A percentile compares a stretch with the other conserved stretches of the same genome.
phyloP scores from a whole-genome alignment of 1,140 invertebrate genomes.

The Drosophila repleta region DNA sequence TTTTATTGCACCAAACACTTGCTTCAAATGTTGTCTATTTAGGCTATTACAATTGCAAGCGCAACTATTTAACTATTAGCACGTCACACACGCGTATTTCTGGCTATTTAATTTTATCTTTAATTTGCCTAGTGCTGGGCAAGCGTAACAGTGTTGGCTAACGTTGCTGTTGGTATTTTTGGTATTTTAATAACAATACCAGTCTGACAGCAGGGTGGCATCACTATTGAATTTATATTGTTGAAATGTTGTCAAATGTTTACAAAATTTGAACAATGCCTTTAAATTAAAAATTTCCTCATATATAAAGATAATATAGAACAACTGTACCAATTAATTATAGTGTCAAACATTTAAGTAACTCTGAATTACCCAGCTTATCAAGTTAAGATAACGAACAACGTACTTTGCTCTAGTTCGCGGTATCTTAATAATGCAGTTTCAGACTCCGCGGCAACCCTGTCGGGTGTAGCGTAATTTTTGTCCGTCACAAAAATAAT shows the following conservation, averaged over 20 bases:
- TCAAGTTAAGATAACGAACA: background rate
- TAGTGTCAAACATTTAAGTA: too few relatives aligned
- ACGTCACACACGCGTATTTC: conserved; percentile 53
- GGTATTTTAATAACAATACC: conserved; percentile 17
- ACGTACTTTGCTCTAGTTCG: background rate
- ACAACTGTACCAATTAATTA: too few relatives aligned
- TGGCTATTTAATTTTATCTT: conserved; percentile 54
- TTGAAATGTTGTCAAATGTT: background rate
- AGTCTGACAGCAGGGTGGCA: background rate
- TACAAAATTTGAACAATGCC: background rate
- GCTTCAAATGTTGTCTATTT: conserved; percentile 59
- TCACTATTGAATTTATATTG: background rate
- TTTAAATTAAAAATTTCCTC: too few relatives aligned
- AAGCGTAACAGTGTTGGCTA: conserved; percentile 28
- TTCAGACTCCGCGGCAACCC: conserved; percentile 39
- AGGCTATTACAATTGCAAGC: conserved; percentile 42
- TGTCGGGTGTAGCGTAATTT: conserved; percentile 47
- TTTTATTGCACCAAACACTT: conserved; percentile 72
- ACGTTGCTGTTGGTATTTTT: conserved; percentile 12
- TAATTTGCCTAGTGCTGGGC: conserved; percentile 43
- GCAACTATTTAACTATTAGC: conserved; percentile 46
- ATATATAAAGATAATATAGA: too few relatives aligned
- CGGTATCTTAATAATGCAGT: conserved; percentile 14
- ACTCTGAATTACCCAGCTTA: background rate
- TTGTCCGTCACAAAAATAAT: conserved; percentile 37